Evolutionary conservation across 2,888 invertebrate genomes (phyloP), one percentile per base, ranked within the genome.

Genomic region (Agrilus biguttatus): DNA sequence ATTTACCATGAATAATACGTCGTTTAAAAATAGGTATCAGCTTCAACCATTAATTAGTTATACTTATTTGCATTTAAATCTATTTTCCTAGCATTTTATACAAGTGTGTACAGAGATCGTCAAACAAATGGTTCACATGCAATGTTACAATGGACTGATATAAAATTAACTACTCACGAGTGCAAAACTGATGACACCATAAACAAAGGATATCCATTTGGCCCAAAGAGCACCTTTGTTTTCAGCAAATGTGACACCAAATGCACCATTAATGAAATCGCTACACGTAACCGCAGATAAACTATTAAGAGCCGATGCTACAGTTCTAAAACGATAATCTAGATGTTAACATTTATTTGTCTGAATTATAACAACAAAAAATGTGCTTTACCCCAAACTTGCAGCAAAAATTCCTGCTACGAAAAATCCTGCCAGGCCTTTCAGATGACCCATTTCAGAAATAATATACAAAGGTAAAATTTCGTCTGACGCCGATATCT

Each of bases 391-490:
- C 91, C 93, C 93, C 52, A 95, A 76, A 56, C 93, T 92, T 2
- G 93, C 95, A 35, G 92, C 91, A 63, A 95, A 96, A 46, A 96
- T 87, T 14, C 93, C 92, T 5, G 95, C 89, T 0, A 95, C 92
- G 64, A 96, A 95, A 55, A 95, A 80, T 3, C 95, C 93, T 1
- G 92, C 84, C 2, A 93, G 68, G 0, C 92, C 91, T 32, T 75
- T 77, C 33, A 81, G 69, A 39, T 74, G 61, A 1, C 87, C 85
- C 59, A 93, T 74, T 46, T 80, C 77, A 46, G 82, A 79, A 71
- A 95, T 87, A 21, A 95, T 90, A 61, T 89, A 95, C 33, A 86
- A 73, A 0, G 95, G 95, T 47, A 95, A 73, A 35, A 95, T 70
- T 62, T 93, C 83, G 65, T 89, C 90, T 4, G 79, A 71, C 1